Base-by-base conservation (phyloP, 2,888 invertebrate species). In the Bhutanitis thaidina region DNA sequence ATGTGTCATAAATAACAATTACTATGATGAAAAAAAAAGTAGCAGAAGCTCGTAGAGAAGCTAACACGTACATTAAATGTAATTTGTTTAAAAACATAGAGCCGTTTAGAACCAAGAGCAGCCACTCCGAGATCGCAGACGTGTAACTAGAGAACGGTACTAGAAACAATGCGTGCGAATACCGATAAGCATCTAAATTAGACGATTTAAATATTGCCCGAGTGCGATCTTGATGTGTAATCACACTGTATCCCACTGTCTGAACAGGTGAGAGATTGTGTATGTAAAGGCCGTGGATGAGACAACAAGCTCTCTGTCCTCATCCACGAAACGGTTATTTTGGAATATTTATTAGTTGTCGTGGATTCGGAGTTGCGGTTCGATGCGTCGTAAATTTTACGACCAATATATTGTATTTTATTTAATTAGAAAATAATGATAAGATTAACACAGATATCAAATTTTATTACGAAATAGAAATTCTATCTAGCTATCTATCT, bases 101-200 rank as follows among this genome's bases (percentile, higher is more conserved):
- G 32, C 32, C 37, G 34, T 50, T 43, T 44, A 29, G 34, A 20
- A 36, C 2, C 4, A 7, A 41, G 49, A 44, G 7, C 39, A 14
- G 12, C 34, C 14, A 39, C 9, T 39, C 30, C 41, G 20, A n/a
- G 39, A 39, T 10, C 44, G 37, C 40, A 49, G 52, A 53, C 58
- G 53, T 52, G 53, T 47, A 53, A 39, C 53, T 44, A 49, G 49
- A 37, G 52, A 56, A 58, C 57, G 58, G 56, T 54, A 60, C 56
- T 32, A 32, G 25, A 52, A 65, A 71, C 72, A 71, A 71, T 72
- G 68, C 70, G 61, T 67, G 71, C 65, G 67, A 65, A 67, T 39
- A 15, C 27, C 9, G 67, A 71, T 71, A 61, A 50, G 35, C 54
- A 73, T 73, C 72, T 71, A 64, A 77, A 77, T 77, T 74, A 76